Base-by-base conservation (phyloP, 2,797 vertebrate species). In the Tadarida brasiliensis region DNA sequence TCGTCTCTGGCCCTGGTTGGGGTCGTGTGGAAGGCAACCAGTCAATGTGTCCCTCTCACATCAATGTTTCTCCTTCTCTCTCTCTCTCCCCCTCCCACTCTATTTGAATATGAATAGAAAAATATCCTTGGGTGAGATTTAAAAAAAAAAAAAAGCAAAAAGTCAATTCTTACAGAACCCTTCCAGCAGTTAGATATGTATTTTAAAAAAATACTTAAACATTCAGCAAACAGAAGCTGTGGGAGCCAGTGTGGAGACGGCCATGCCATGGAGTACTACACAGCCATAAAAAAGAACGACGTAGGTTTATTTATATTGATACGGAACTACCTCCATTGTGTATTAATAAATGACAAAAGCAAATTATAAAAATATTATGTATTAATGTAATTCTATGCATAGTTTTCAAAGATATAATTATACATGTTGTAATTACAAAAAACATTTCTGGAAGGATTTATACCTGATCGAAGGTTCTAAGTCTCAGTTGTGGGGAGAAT, bases 371-470 rank as follows among this genome's bases (percentile, higher is more conserved):
- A 87, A 51, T 68, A 70, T 68, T 51, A 94, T 44, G 51, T 33
- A 78, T 56, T 56, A 22, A 15, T 85, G 28, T 19, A 70, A 70
- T 33, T 51, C n/a, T 87, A 61, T 30, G 57, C 57, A 19, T 74
- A 86, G 56, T 95, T 94, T 90, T 56, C 8, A 86, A 94, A 82
- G 49, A 16, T 33, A 82, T 54, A 73, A 65, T 77, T 87, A 39
- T 24, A 67, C 26, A 90, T 26, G 30, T 59, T 87, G 26, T 67
- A 70, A 68, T 93, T 82, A 44, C 15, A 87, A 26, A 56, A 95
- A 90, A 76, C 7, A 54, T 89, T 86, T 95, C 47, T 83, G 56
- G 78, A 93, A 94, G 51, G 49, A 80, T 73, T 70, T 76, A 59
- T 87, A 87, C 54, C 63, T 90, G 82, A n/a, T 44, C 65, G 49